These are phyloP conservation scores for Xestoiulus laeticollis DNA, from an alignment of 2,888 invertebrate genomes.

Conservation along the genomic window DNA sequence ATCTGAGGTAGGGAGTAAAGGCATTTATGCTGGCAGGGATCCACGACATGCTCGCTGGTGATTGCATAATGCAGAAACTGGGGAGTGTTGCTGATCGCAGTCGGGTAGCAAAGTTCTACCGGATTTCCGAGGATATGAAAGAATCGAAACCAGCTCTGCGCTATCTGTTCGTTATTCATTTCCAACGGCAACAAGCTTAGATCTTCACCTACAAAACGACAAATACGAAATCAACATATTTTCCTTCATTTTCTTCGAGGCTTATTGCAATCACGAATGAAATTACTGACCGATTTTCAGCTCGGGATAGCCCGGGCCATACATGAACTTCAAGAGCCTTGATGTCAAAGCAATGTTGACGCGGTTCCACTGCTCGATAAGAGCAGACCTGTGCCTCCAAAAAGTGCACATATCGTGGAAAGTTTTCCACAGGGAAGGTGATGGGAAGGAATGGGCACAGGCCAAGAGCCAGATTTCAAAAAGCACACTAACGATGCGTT, in stretches of 20 bases:
- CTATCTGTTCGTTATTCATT: conserved; percentile 88
- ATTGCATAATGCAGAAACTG: conserved; percentile 84
- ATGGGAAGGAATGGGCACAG: conserved; percentile 85
- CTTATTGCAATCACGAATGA: neutral
- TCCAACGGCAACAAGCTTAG: conserved; percentile 79
- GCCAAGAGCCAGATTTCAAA: conserved; percentile 87
- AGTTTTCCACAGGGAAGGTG: conserved; percentile 95
- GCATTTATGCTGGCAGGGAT: conserved; percentile 92
- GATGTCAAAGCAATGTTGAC: conserved; percentile 90
- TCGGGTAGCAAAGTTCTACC: conserved; percentile 87
- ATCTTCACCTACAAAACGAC: conserved; percentile 76
- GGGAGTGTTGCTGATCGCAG: conserved; percentile 77
- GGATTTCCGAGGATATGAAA: conserved; percentile 95
- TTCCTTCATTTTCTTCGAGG: neutral
- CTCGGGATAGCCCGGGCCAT: conserved; percentile 71
- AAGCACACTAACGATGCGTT: conserved; percentile 90
- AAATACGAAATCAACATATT: neutral
- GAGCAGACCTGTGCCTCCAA: conserved; percentile 93
- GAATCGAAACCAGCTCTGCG: conserved; percentile 96
- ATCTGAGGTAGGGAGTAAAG: conserved; percentile 83
- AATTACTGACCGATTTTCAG: conserved; percentile 61
- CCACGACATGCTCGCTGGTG: conserved; percentile 77
- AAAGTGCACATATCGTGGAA: conserved; percentile 89
- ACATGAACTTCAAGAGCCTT: conserved; percentile 83
- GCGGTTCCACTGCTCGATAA: conserved; percentile 94